These are phyloP conservation scores for Sclerodermus sp. DNA, from an alignment of 2,888 invertebrate genomes.

Conservation along the genomic window DNA sequence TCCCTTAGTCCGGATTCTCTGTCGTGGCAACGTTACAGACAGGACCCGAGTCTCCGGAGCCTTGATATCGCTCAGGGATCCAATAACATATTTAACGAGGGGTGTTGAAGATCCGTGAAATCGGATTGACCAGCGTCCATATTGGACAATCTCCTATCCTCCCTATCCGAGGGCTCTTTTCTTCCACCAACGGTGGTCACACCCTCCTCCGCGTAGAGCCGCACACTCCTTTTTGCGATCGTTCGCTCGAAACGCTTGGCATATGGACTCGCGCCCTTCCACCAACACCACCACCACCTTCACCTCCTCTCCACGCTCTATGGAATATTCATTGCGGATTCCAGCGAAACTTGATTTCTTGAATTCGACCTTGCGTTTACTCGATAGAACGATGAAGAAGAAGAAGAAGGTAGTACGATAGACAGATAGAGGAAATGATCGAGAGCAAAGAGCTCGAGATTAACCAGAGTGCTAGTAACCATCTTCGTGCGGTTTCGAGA, in stretches of 20 bases:
- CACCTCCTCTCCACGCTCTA: too few species aligned
- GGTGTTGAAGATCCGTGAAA: slow-evolving; percentile 43
- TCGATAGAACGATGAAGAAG: slow-evolving; percentile 1
- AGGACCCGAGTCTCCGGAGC: too few species aligned
- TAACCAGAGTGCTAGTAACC: slow-evolving; percentile 45
- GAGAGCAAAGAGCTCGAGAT: slow-evolving; percentile 38
- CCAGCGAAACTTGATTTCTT: too few species aligned
- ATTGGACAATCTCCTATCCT: slow-evolving; percentile 35
- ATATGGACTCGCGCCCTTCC: too few species aligned
- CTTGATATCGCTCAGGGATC: slow-evolving; percentile 25
- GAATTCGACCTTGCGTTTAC: too few species aligned
- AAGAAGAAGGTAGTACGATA: neutral
- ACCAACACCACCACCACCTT: too few species aligned
- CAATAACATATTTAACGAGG: slow-evolving; percentile 52
- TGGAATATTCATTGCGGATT: too few species aligned
- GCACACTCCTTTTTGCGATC: too few species aligned
- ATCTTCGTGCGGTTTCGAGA: slow-evolving; percentile 37
- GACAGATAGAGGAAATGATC: slow-evolving; percentile 17
- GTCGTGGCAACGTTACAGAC: too few species aligned
- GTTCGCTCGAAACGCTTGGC: too few species aligned
- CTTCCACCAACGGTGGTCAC: slow-evolving; percentile 16
- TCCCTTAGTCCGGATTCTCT: neutral
- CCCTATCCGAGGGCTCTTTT: slow-evolving; percentile 17
- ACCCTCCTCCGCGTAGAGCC: slow-evolving; percentile 10
- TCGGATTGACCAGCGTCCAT: slow-evolving; percentile 54